Conservation (phyloP, 2,888 invertebrate species). For the Papilio gigon region DNA sequence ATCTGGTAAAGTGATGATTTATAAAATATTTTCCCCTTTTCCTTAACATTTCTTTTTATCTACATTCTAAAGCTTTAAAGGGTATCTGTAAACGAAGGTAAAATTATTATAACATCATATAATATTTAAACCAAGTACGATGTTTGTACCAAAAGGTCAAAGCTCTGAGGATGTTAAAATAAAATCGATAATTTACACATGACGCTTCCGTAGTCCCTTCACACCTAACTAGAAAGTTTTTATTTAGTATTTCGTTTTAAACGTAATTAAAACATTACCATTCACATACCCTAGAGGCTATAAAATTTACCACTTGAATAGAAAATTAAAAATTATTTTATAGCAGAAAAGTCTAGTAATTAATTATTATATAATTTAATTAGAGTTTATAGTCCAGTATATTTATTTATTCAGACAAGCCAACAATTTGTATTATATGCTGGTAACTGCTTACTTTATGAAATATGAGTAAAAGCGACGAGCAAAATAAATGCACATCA, state of each 20-base stretch:
- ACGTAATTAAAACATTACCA: background rate
- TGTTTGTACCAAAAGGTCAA: conserved; percentile 21
- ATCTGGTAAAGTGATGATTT: background rate
- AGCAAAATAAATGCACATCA: too few species aligned
- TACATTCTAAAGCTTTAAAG: background rate
- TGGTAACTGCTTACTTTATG: too few species aligned
- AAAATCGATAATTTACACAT: conserved; percentile 31
- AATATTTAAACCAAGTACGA: background rate
- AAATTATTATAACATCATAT: background rate
- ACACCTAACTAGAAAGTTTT: background rate
- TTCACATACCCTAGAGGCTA: background rate
- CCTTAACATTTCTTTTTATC: background rate
- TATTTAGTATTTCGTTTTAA: background rate
- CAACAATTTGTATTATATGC: too few species aligned
- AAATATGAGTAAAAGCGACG: too few species aligned
- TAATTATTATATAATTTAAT: too few species aligned
- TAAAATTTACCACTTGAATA: background rate
- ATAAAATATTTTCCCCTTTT: background rate
- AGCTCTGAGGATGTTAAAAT: conserved; percentile 31
- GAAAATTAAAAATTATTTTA: background rate
- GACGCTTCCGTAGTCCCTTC: conserved; percentile 11
- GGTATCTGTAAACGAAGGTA: background rate
- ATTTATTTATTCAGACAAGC: too few species aligned
- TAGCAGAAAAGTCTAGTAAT: background rate
- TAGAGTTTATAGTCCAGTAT: too few species aligned